phyloP scores from a whole-genome alignment of 1,140 invertebrate species.

The Drosophila erecta region DNA sequence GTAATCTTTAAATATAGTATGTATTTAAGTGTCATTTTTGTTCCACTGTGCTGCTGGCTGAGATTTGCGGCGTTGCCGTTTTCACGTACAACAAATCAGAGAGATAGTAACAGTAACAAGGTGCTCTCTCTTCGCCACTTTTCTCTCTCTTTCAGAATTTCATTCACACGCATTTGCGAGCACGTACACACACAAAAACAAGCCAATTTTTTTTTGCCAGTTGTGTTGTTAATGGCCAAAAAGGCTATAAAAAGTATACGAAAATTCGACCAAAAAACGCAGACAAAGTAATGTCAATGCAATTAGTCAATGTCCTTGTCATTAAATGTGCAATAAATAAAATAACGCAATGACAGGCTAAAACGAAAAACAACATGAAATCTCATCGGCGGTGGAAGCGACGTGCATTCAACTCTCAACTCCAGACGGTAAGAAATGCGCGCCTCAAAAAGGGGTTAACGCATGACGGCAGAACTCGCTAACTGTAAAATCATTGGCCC shows the following conservation, averaged over 20 bases:
- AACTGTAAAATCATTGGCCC: conserved; percentile 57
- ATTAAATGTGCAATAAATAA: conserved; percentile 40
- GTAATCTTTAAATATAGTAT: neutral
- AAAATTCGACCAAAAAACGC: conserved; percentile 49
- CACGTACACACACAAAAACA: conserved; percentile 21
- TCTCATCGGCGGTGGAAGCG: conserved; percentile 41
- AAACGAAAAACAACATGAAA: conserved; percentile 17
- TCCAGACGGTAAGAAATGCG: conserved; percentile 30
- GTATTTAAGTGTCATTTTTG: neutral
- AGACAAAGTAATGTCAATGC: conserved; percentile 81
- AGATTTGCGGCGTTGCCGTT: conserved; percentile 68
- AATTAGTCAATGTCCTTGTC: conserved; percentile 82
- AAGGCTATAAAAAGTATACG: conserved; percentile 73
- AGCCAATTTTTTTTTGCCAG: conserved; percentile 35
- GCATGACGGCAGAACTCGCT: conserved; percentile 12
- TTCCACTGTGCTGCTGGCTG: conserved; percentile 24
- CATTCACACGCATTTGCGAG: conserved; percentile 61
- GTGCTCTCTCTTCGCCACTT: conserved; percentile 18
- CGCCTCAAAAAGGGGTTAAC: conserved; percentile 35
- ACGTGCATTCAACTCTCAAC: conserved; percentile 64
- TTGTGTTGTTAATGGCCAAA: conserved; percentile 64
- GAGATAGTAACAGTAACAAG: conserved; percentile 18
- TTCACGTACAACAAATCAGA: conserved; percentile 46
- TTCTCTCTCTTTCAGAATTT: conserved; percentile 45
- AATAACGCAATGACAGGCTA: conserved; percentile 31